Evolutionary conservation across 2,113 vertebrate species (phyloP).

Genomic region (Hucho hucho): DNA sequence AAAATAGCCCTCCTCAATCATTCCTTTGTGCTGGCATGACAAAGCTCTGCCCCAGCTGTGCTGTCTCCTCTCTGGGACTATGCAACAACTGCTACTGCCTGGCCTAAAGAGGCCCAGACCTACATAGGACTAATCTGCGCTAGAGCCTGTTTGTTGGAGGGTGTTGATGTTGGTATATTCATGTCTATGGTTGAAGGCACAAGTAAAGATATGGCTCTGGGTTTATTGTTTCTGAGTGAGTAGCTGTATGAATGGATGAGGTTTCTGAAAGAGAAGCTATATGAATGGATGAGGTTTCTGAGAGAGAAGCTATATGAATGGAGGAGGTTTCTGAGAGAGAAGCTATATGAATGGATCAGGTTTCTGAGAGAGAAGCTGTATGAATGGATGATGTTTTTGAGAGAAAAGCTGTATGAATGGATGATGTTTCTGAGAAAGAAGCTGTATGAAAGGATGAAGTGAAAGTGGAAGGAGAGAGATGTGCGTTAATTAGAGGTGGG

Average conservation of each 20-base stretch:
- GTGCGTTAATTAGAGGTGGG: neutral
- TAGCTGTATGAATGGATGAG: neutral
- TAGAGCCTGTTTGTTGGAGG: neutral
- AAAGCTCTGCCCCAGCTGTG: constrained; percentile 32
- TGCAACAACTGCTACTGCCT: constrained; percentile 14
- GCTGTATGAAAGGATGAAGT: too few species aligned
- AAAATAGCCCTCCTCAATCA: constrained; percentile 25
- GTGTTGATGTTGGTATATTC: neutral
- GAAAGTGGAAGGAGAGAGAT: too few species aligned
- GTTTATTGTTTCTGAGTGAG: neutral
- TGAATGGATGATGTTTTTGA: too few species aligned
- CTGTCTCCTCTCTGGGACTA: constrained; percentile 7
- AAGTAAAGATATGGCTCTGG: neutral
- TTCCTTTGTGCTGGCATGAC: constrained; percentile 30
- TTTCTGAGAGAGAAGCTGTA: too few species aligned
- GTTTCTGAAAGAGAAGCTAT: too few species aligned
- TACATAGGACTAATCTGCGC: neutral
- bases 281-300: too few species aligned
- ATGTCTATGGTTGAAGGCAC: too few species aligned
- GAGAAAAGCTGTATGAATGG: too few species aligned
- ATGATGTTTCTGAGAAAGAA: too few species aligned
- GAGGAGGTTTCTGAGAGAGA: too few species aligned
- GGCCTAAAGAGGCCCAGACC: constrained; percentile 29
- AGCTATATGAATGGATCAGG: too few species aligned
- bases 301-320: too few species aligned